These are phyloP conservation scores for Dipodomys merriami DNA, from an alignment of 2,113 vertebrate species.

Conservation along the genomic window DNA sequence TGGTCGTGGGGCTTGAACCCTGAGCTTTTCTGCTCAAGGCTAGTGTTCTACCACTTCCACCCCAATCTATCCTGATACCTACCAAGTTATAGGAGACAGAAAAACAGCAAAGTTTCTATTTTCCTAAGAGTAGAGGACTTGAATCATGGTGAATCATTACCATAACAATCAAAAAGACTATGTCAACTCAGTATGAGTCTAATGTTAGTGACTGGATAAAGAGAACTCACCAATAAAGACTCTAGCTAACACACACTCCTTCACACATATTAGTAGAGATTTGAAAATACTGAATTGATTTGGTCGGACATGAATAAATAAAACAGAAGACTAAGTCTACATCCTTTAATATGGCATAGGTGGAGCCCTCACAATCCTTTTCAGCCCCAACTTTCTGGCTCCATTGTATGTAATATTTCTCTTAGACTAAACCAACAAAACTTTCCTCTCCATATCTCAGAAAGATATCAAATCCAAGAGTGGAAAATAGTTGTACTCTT, in stretches of 20 bases:
- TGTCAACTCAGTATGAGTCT: neutral
- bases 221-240: neutral
- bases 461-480: neutral
- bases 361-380: neutral
- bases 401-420: neutral
- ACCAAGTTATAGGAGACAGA: neutral
- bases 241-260: neutral
- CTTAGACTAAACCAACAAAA: neutral
- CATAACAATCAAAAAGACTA: neutral
- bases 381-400: neutral
- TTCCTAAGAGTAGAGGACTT: neutral
- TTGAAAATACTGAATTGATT: conserved; percentile 37
- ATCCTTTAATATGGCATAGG: neutral
- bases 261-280: neutral
- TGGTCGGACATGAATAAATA: neutral
- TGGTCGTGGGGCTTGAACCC: too few relatives aligned
- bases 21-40: too few relatives aligned
- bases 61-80: neutral
- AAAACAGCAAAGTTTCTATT: neutral
- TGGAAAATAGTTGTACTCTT: neutral
- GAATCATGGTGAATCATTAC: neutral
- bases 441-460: neutral
- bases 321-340: neutral
- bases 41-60: too few relatives aligned
- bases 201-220: neutral